Evolutionary conservation across 2,113 vertebrate species (phyloP), one percentile per base, ranked within the genome.

Genomic region (Chloebia gouldiae): DNA sequence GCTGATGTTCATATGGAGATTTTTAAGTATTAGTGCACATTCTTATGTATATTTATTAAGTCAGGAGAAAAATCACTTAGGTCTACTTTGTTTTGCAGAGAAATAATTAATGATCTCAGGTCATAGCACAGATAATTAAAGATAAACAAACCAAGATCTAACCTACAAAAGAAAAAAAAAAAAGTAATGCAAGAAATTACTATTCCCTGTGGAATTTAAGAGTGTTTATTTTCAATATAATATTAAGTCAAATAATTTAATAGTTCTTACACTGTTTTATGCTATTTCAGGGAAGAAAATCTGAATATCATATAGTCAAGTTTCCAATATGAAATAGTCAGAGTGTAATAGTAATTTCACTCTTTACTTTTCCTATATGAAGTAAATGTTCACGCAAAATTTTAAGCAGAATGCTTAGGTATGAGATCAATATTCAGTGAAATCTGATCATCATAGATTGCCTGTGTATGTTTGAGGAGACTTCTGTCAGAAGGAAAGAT

Each of bases 31-130:
- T 64, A 90, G 28, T 53, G 81, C 39, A 81, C 23, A 54, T 63
- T 89, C 27, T 91, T 75, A 53, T 60, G 10, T 20, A 15, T 89
- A 71, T 81, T 94, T 84, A 69, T 70, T 71, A 88, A 81, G 20
- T 50, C 23, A 68, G 20, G 17, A 81, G 44, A 60, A 89, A 92
- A 91, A 68, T 81, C 88, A 71, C 7, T 70, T 31, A 79, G 16
- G 21, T 81, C 42, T 65, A 27, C 33, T 25, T 82, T 88, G 50
- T 68, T 95, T 92, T 86, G 56, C 37, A 87, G 66, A 86, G 59
- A 90, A 95, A 87, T 94, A 78, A 94, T 71, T 88, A 86, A 86
- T 88, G 54, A 90, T 86, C n/a, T 54, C 42, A 64, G 47, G 45
- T 84, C 65, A 87, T 24, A 76, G 24, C 49, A 68, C 6, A 68